Base-by-base conservation (phyloP, 2,797 vertebrate genomes). In the Alouatta caraya region DNA sequence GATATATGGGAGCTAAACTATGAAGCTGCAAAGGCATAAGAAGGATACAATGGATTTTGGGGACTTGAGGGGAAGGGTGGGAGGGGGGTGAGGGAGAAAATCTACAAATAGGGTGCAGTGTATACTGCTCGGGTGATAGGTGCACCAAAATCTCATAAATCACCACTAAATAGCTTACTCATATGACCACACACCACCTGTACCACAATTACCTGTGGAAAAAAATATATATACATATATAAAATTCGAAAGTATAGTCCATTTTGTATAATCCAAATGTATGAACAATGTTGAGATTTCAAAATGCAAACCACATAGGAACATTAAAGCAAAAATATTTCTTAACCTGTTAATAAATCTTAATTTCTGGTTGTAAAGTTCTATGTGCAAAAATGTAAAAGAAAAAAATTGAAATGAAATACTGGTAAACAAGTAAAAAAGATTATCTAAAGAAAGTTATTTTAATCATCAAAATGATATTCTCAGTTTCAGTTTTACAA, bases 221-320 rank as follows among this genome's bases (percentile, higher is more conserved):
- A 64, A 64, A 30, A 0, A 17, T 8, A 33, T 15, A 33, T 8
- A 33, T 1, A 14, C 30, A 64, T n/a, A n/a, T n/a, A 17, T 64
- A 33, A 33, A 64, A 64, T 64, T 33, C 7, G 30, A 64, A 86
- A 50, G 24, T 39, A 14, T 0, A 44, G 30, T 95, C 4, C 48
- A 13, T 95, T 95, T 95, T 50, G 55, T 59, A 83, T 84, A 52
- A 96, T 80, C 92, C 79, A 87, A 90, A 73, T 94, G 37, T 83
- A 59, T 83, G 11, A 90, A 93, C 30, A 80, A 33, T 64, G 13
- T 55, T 95, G n/a, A 75, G 57, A 93, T 94, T 94, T 94, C 70
- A 44, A 89, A 61, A 78, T 72, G 13, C 39, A 11, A 42, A 86
- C 21, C 70, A 84, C n/a, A 48, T 44, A 73, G 37, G 84, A 91